Percentiles rank a stretch among this genome's conserved stretches.
These are phyloP conservation scores for Parnassius apollo DNA, from an alignment of 2,888 invertebrate species.

Conservation along the genomic window DNA sequence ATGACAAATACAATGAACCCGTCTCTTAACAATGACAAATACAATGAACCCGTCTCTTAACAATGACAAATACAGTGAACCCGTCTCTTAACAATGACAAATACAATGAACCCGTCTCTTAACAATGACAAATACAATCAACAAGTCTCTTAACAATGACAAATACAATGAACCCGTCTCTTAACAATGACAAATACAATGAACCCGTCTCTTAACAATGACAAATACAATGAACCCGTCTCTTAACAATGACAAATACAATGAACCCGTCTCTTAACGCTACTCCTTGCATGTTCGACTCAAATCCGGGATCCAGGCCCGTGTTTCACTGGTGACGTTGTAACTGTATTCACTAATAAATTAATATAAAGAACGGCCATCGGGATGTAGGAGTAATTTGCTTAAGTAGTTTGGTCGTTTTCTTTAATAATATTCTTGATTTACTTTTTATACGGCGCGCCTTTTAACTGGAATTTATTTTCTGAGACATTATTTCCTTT, in stretches of 20 bases:
- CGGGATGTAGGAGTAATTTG: not conserved
- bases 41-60: slow-evolving; percentile 16
- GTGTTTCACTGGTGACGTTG: slow-evolving; percentile 7
- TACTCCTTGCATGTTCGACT: slow-evolving; percentile 7
- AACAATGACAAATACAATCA: slow-evolving; percentile 20
- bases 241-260: slow-evolving; percentile 23
- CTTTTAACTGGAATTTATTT: too few species aligned
- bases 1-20: slow-evolving; percentile 20
- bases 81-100: slow-evolving; percentile 24
- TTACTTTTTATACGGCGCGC: not conserved
- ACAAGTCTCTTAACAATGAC: slow-evolving; percentile 23
- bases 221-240: slow-evolving; percentile 19
- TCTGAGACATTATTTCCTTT: too few species aligned
- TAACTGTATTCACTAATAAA: slow-evolving; percentile 21
- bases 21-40: slow-evolving; percentile 19
- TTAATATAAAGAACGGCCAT: slow-evolving; percentile 21
- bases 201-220: slow-evolving; percentile 23
- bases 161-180: slow-evolving; percentile 18
- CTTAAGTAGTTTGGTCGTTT: slow-evolving; percentile 23
- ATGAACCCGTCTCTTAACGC: slow-evolving; percentile 10
- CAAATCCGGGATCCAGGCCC: slow-evolving; percentile 1
- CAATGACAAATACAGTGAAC: slow-evolving; percentile 21
- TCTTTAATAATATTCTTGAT: slow-evolving; percentile 21
- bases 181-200: slow-evolving; percentile 21
- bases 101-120: slow-evolving; percentile 16